Conservation (phyloP, 2,888 invertebrate genomes). For the Dryocosmus kuriphilus region DNA sequence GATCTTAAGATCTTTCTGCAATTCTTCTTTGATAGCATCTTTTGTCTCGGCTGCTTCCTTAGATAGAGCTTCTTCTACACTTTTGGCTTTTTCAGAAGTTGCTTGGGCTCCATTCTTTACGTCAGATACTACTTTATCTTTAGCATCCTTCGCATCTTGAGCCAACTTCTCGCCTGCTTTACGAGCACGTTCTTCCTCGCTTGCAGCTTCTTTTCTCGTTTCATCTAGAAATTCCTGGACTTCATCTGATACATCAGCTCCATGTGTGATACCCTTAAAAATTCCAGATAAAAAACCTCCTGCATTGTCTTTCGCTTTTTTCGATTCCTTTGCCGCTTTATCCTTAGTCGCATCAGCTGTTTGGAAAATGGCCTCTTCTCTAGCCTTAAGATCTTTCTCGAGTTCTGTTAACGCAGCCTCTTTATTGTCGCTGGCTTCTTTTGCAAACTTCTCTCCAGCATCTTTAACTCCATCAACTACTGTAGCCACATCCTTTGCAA, state of each 20-base stretch:
- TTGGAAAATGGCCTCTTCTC: slow-evolving; percentile 45
- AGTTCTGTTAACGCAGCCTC: not conserved
- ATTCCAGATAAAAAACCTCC: slow-evolving; percentile 67
- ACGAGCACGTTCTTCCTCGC: slow-evolving; percentile 57
- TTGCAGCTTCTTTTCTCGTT: slow-evolving; percentile 46
- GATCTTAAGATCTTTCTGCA: slow-evolving; percentile 44
- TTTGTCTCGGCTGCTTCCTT: slow-evolving; percentile 43
- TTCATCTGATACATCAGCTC: slow-evolving; percentile 58
- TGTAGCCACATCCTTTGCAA: not conserved
- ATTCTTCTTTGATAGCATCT: slow-evolving; percentile 44
- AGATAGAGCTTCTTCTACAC: not conserved
- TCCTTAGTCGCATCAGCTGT: slow-evolving; percentile 50
- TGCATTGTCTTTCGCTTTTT: slow-evolving; percentile 65
- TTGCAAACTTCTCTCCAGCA: slow-evolving; percentile 75
- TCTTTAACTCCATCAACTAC: slow-evolving; percentile 58
- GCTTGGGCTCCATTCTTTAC: slow-evolving; percentile 13
- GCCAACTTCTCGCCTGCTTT: slow-evolving; percentile 51
- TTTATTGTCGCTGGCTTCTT: slow-evolving; percentile 20
- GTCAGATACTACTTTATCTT: slow-evolving; percentile 50
- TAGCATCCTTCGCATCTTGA: slow-evolving; percentile 55
- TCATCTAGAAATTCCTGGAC: slow-evolving; percentile 35
- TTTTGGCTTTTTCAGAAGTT: not conserved
- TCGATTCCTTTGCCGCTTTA: slow-evolving; percentile 53
- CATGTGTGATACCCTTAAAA: slow-evolving; percentile 66
- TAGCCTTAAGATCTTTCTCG: slow-evolving; percentile 35